A percentile compares a stretch with the other conserved stretches of the same genome.
Conservation (phyloP, 2,888 invertebrate species). For the Drosophila austrosaltans region DNA sequence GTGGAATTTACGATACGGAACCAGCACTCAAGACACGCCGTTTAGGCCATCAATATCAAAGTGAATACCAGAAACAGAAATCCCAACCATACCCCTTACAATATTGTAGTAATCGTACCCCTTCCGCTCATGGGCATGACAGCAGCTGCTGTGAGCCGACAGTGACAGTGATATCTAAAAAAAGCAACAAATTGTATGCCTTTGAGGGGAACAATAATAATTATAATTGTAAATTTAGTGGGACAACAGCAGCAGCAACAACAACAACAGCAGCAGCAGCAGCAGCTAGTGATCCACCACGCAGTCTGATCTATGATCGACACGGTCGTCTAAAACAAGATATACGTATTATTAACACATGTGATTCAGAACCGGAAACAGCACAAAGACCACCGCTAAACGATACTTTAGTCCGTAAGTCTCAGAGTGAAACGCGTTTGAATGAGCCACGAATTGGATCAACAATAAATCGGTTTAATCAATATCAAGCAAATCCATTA, state of each 20-base stretch:
- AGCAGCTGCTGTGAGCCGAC: slow-evolving; percentile 43
- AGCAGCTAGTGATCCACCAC: slow-evolving; percentile 34
- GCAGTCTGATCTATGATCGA: slow-evolving; percentile 76
- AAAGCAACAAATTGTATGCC: slow-evolving; percentile 43
- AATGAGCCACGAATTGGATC: slow-evolving; percentile 51
- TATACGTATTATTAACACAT: slow-evolving; percentile 14
- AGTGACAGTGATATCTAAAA: slow-evolving; percentile 41
- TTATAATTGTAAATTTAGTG: slow-evolving; percentile 56
- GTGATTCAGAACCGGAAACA: slow-evolving; percentile 37
- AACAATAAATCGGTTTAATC: slow-evolving; percentile 41
- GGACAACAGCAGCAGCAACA: slow-evolving; percentile 20
- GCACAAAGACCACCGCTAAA: background rate
- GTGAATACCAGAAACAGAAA: background rate
- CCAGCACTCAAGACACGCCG: slow-evolving; percentile 66
- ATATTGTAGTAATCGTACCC: slow-evolving; percentile 3
- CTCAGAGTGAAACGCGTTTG: slow-evolving; percentile 57
- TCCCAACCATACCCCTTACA: background rate
- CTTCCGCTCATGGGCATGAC: slow-evolving; percentile 13
- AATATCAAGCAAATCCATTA: slow-evolving; percentile 14
- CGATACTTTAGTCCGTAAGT: slow-evolving; percentile 24
- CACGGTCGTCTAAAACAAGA: slow-evolving; percentile 73
- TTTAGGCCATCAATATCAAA: slow-evolving; percentile 24
- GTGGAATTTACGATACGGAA: slow-evolving; percentile 44
- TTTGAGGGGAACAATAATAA: slow-evolving; percentile 50
- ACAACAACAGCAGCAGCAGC: slow-evolving; percentile 10